Evolutionary conservation across 2,888 invertebrate species (phyloP), one percentile per base, ranked within the genome.

Genomic region (Acronicta alni): DNA sequence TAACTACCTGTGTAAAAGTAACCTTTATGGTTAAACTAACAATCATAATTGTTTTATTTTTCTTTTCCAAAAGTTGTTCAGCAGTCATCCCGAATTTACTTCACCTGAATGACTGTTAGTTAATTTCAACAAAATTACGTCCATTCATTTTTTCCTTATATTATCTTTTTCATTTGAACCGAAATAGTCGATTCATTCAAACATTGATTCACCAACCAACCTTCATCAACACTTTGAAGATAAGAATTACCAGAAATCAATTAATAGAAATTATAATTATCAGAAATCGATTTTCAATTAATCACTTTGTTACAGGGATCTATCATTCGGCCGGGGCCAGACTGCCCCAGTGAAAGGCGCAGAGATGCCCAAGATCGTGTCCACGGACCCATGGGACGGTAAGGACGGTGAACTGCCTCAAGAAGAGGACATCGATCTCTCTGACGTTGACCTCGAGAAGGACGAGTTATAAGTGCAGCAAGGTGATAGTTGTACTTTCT

Each of bases 261-360:
- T 32, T 23, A 5, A 5, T 5, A 23, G 5, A 7, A 23, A 1
- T 23, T 7, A 23, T 5, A 20, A 7, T 23, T 23, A 23, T 23
- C 0, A 23, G 6, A 3, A 5, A 7, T 26, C 8, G 23, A 0
- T 16, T n/a, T n/a, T n/a, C n/a, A 39, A 47, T 9, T 16, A 16
- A 14, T 14, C 5, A 1, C 3, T 15, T 48, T 14, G 32, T 57
- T 74, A 7, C 88, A 96, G 98, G 83, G 98, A 99, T 85, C 95
- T 99, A 23, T 97, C 98, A 9, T 99, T 97, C 88, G 99, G 99
- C 0, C 96, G 98, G 69, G 99, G 99, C 1, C 97, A 97, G 48
- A 99, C 99, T 0, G 97, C 97, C 0, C 98, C 99, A 0, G 96
- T 99, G 1, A 96, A 96, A 77, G 98, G 98, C 16, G 97, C 97